phyloP scores from a whole-genome alignment of 2,113 vertebrate genomes.

The Lophochroa leadbeateri region DNA sequence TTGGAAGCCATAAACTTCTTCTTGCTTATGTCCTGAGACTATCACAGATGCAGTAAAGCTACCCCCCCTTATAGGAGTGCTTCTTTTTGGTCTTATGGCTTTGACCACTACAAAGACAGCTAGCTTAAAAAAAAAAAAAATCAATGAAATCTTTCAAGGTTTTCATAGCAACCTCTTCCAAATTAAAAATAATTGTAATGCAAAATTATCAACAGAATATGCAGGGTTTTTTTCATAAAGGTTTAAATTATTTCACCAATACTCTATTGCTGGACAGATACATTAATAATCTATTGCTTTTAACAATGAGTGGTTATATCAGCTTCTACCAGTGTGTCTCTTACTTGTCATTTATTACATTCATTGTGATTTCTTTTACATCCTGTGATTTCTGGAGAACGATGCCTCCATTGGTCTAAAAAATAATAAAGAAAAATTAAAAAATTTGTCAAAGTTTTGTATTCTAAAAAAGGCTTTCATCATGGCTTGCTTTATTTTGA shows the following conservation, averaged over 20 bases:
- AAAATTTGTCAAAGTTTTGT: not conserved
- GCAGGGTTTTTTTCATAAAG: rapidly evolving
- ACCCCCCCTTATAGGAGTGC: not conserved
- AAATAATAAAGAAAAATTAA: not conserved
- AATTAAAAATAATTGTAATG: not conserved
- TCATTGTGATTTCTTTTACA: not conserved
- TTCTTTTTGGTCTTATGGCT: not conserved
- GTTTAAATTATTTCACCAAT: not conserved
- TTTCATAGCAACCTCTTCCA: not conserved
- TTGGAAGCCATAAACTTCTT: not conserved
- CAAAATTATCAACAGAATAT: not conserved
- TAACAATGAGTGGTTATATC: not conserved
- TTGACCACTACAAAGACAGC: not conserved
- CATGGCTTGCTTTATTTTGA: not conserved
- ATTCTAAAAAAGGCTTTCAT: not conserved
- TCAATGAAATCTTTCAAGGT: not conserved
- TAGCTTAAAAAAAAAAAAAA: not conserved
- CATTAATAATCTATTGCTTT: not conserved
- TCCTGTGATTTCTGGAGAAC: not conserved
- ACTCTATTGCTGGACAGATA: not conserved
- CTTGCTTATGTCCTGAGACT: not conserved
- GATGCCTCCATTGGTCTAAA: rapidly evolving
- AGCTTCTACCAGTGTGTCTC: not conserved
- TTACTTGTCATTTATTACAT: not conserved
- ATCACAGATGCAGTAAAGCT: not conserved